Conservation (phyloP, 2,888 invertebrate species). For the Pteria penguin region DNA sequence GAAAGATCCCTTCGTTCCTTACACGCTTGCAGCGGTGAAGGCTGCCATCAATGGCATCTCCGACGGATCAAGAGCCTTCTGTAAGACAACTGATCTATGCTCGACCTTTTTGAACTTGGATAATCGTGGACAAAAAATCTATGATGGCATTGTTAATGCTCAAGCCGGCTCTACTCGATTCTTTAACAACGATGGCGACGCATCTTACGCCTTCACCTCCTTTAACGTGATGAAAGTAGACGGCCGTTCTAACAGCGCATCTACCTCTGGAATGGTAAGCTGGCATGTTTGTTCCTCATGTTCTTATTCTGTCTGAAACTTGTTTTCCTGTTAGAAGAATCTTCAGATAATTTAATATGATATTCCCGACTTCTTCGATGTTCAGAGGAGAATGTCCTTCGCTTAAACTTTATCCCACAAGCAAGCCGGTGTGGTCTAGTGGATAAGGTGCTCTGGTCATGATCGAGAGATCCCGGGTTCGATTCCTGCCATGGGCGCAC, state of each 20-base stretch:
- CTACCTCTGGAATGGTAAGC: neutral
- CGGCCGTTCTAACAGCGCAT: neutral
- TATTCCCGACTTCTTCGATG: too few relatives aligned
- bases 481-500: too few relatives aligned
- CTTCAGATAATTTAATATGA: too few relatives aligned
- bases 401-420: too few relatives aligned
- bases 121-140: conserved; percentile 47
- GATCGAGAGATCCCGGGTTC: too few relatives aligned
- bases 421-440: too few relatives aligned
- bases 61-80: conserved; percentile 39
- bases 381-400: too few relatives aligned
- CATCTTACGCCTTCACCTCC: conserved; percentile 30
- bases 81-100: conserved; percentile 50
- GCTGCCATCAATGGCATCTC: conserved; percentile 62
- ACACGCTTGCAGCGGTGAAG: conserved; percentile 68
- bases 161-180: conserved; percentile 19
- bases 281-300: too few relatives aligned
- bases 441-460: too few relatives aligned
- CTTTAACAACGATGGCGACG: conserved; percentile 49
- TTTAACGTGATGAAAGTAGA: conserved; percentile 47
- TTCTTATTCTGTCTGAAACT: too few relatives aligned
- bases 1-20: conserved; percentile 57
- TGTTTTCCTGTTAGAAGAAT: too few relatives aligned
- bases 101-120: conserved; percentile 53
- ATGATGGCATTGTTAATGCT: conserved; percentile 34